Evolutionary conservation across 2,888 invertebrate genomes (phyloP).

Genomic region (Latrodectus hesperus): DNA sequence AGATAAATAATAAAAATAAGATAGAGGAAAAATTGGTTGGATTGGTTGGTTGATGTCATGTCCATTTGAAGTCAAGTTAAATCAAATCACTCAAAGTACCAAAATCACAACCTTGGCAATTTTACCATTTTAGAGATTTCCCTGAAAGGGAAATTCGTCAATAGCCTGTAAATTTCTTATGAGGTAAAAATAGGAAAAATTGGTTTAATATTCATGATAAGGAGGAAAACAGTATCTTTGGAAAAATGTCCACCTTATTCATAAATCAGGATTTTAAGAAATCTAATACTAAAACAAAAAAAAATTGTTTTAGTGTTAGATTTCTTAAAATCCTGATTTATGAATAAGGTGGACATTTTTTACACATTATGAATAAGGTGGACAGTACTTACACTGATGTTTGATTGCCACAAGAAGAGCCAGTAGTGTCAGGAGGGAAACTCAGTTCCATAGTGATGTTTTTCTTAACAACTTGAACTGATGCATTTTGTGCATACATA

Average conservation of each 20-base stretch:
- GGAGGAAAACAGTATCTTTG: background rate
- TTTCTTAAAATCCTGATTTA: background rate
- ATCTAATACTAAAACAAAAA: background rate
- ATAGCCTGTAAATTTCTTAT: no score
- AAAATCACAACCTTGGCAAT: no score
- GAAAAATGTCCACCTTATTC: no score
- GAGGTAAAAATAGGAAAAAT: no score
- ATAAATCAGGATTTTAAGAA: background rate
- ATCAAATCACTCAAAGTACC: no score
- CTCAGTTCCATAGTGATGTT: constrained; percentile 15
- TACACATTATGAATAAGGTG: constrained; percentile 12
- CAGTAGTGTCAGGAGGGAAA: constrained; percentile 2
- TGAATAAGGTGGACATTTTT: constrained; percentile 11
- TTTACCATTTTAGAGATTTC: no score
- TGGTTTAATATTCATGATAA: no score
- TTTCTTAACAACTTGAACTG: constrained; percentile 7
- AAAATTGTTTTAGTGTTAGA: background rate
- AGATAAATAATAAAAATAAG: no score
- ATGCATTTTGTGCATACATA: constrained; percentile 37
- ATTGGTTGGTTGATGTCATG: no score
- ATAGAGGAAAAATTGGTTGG: no score
- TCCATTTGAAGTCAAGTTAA: no score
- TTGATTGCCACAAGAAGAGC: constrained; percentile 44
- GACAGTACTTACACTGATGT: constrained; percentile 32
- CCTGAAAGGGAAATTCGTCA: no score